These are phyloP conservation scores for Dreissena polymorpha DNA, from an alignment of 1,140 invertebrate species.

Conservation along the genomic window DNA sequence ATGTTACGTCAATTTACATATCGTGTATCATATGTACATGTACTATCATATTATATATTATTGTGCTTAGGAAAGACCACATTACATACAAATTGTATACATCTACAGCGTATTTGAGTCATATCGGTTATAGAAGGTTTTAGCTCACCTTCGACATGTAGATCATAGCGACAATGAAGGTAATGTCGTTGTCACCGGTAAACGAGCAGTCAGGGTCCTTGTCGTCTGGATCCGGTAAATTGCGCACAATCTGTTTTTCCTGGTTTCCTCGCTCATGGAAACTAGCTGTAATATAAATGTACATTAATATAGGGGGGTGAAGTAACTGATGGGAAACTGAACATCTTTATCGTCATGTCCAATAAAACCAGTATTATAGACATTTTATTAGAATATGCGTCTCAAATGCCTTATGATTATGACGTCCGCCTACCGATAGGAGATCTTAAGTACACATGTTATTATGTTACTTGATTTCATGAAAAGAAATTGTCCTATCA, in stretches of 20 bases:
- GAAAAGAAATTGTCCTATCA: not conserved
- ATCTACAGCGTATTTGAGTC: not conserved
- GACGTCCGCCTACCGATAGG: too few species aligned
- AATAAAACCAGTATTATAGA: too few species aligned
- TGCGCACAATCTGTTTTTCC: conserved; percentile 39
- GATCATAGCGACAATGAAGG: conserved; percentile 38
- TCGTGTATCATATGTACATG: not conserved
- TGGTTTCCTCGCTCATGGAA: conserved; percentile 48
- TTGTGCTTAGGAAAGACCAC: too few species aligned
- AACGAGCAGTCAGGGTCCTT: conserved; percentile 48
- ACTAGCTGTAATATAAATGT: conserved; percentile 37
- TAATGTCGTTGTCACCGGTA: conserved; percentile 27
- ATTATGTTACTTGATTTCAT: too few species aligned
- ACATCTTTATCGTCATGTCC: not conserved
- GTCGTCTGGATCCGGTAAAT: conserved; percentile 37
- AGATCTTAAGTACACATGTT: too few species aligned
- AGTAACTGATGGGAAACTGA: not conserved
- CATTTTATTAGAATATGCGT: too few species aligned
- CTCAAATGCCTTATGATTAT: too few species aligned
- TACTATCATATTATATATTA: too few species aligned
- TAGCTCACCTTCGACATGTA: conserved; percentile 54
- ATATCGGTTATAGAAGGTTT: not conserved
- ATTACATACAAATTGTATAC: too few species aligned
- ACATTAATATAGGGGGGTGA: not conserved
- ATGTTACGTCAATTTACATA: not conserved